Conservation (phyloP, 92 coral and sea anemone species). For the Porites divaricata region DNA sequence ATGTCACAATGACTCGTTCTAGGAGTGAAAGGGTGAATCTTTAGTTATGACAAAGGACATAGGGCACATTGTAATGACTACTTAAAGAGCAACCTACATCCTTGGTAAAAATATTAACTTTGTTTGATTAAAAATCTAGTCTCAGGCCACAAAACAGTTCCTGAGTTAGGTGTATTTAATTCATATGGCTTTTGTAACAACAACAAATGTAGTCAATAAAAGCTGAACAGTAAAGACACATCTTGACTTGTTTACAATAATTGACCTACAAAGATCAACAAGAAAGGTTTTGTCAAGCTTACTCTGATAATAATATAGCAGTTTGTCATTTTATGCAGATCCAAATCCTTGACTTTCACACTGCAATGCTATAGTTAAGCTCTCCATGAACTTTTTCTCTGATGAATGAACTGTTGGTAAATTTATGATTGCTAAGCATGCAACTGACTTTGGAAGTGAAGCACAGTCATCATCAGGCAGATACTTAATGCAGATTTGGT, state of each 20-base stretch:
- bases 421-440: slow-evolving; percentile 47
- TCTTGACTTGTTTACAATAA: slow-evolving; percentile 9
- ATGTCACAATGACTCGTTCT: slow-evolving; percentile 11
- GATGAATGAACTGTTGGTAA: slow-evolving; percentile 68
- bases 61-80: slow-evolving; percentile 10
- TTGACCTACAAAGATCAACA: slow-evolving; percentile 7
- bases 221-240: slow-evolving; percentile 14
- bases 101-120: slow-evolving; percentile 38
- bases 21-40: slow-evolving; percentile 10
- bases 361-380: slow-evolving; percentile 51
- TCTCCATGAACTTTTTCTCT: slow-evolving; percentile 50
- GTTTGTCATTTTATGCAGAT: slow-evolving; percentile 37
- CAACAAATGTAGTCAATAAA: slow-evolving; percentile 20
- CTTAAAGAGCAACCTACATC: slow-evolving; percentile 19
- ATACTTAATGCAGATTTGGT: slow-evolving; percentile 38
- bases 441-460: slow-evolving; percentile 59
- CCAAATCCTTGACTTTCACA: slow-evolving; percentile 67
- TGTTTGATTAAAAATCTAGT: slow-evolving; percentile 21
- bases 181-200: slow-evolving; percentile 24
- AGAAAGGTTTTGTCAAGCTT: slow-evolving; percentile 7
- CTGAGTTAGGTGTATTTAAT: slow-evolving; percentile 24
- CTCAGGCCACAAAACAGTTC: slow-evolving; percentile 6
- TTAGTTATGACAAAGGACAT: slow-evolving; percentile 13
- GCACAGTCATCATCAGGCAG: slow-evolving; percentile 55
- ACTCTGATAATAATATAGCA: neutral